Conservation (phyloP, 30 jellyfish, hydroid and myxozoan genomes). For the Pelagia noctiluca region DNA sequence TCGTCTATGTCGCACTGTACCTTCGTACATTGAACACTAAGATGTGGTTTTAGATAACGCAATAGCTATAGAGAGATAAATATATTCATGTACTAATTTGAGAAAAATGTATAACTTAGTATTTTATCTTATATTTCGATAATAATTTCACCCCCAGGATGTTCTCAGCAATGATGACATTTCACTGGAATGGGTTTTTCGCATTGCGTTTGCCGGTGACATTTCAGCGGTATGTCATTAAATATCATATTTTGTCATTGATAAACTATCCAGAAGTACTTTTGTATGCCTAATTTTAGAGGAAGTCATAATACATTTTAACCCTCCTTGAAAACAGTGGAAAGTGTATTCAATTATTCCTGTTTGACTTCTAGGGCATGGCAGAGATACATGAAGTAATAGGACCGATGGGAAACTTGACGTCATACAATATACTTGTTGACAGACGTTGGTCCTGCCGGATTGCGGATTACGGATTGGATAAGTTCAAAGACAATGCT, state of each 20-base stretch:
- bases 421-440: constrained; percentile 73
- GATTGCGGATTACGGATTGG: constrained; percentile 86
- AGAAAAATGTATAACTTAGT: too few species aligned
- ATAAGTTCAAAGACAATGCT: constrained; percentile 61
- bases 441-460: constrained; percentile 91
- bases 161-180: constrained; percentile 79
- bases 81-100: too few species aligned
- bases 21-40: too few species aligned
- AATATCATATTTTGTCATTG: too few species aligned
- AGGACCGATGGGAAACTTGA: constrained; percentile 85
- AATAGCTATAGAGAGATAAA: too few species aligned
- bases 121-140: neutral
- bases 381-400: constrained; percentile 80
- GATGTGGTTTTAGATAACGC: too few species aligned
- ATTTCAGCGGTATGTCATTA: constrained; percentile 76
- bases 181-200: constrained; percentile 78
- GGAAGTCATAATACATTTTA: too few species aligned
- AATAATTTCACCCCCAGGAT: constrained; percentile 40
- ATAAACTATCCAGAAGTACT: too few species aligned
- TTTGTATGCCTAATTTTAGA: too few species aligned
- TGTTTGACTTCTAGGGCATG: constrained; percentile 72
- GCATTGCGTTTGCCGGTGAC: constrained; percentile 77
- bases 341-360: too few species aligned
- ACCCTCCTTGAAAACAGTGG: too few species aligned
- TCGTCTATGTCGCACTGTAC: too few species aligned